Conservation (phyloP, 2,888 invertebrate species). For the Coenonympha glycerion region DNA sequence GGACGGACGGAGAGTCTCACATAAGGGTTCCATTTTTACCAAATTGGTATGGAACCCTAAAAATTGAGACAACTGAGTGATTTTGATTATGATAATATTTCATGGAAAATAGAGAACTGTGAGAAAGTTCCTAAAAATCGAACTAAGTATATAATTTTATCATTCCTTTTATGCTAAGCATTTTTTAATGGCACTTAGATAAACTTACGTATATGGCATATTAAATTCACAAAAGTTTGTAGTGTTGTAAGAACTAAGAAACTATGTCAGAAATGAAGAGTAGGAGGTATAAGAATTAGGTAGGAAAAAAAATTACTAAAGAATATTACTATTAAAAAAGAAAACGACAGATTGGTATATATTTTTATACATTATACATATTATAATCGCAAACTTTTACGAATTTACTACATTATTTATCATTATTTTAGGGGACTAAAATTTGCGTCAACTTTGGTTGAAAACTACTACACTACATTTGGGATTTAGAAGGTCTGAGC, state of each 20-base stretch:
- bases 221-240: conserved; percentile 29
- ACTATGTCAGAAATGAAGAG: no score
- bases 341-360: neutral
- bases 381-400: conserved; percentile 18
- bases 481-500: conserved; percentile 31
- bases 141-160: neutral
- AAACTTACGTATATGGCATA: conserved; percentile 30
- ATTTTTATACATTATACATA: neutral
- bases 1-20: no score
- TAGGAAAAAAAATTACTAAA: neutral
- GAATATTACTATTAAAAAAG: neutral
- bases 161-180: conserved; percentile 20
- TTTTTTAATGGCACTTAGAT: conserved; percentile 42
- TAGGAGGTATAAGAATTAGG: neutral
- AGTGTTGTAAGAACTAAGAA: no score
- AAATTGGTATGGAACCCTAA: no score
- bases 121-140: neutral
- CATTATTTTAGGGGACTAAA: conserved; percentile 35
- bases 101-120: neutral
- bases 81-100: neutral
- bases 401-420: conserved; percentile 27
- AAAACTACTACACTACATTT: conserved; percentile 68
- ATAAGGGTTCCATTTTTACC: no score
- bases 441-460: conserved; percentile 69
- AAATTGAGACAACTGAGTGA: no score